phyloP scores from a whole-genome alignment of 2,797 vertebrate species.

The Acridotheres tristis region DNA sequence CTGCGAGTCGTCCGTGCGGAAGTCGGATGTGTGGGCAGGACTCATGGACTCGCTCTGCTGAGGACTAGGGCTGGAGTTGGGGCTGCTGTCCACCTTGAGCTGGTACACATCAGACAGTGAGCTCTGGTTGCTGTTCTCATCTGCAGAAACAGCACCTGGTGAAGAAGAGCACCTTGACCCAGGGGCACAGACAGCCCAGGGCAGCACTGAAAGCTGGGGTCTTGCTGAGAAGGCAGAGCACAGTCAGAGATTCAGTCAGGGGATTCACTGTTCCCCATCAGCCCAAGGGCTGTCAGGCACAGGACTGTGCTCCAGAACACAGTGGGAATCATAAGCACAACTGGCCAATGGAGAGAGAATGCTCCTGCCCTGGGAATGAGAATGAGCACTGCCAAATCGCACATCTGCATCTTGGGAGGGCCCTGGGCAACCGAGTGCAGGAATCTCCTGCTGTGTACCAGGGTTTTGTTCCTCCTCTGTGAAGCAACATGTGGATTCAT shows the following conservation, averaged over 20 bases:
- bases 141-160: constrained; percentile 76
- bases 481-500: background rate
- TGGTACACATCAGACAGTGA: constrained; percentile 94
- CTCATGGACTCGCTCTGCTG: constrained; percentile 93
- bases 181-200: background rate
- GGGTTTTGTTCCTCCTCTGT: background rate
- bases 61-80: constrained; percentile 90
- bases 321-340: background rate
- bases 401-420: accelerated
- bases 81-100: constrained; percentile 95
- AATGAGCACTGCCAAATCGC: background rate
- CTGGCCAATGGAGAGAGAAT: background rate
- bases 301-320: background rate
- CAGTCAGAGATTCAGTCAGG: background rate
- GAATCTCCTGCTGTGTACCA: background rate
- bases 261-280: background rate
- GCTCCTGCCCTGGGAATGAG: background rate
- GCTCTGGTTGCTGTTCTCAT: constrained; percentile 99
- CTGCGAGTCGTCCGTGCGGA: constrained; percentile 93
- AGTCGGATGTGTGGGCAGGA: constrained; percentile 86
- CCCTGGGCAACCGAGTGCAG: accelerated
- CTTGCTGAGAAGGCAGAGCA: background rate
- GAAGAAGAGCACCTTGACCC: constrained; percentile 37
- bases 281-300: background rate
- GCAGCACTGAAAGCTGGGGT: background rate